These are phyloP conservation scores for Tretioscincus oriximinensis DNA, from an alignment of 2,113 vertebrate genomes.

Conservation along the genomic window DNA sequence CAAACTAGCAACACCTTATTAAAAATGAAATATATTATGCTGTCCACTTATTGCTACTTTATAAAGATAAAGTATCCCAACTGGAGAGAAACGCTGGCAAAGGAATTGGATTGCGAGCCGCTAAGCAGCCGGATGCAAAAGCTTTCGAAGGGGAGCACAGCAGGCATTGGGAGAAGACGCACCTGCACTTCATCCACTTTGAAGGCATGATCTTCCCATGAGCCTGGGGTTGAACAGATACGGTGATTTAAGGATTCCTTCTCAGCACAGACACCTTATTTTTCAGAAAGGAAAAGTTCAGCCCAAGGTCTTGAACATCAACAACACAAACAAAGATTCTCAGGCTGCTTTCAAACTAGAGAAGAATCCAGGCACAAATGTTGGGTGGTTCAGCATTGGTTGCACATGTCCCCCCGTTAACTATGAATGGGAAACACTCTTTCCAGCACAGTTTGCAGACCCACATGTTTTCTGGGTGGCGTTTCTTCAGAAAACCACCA, in stretches of 20 bases:
- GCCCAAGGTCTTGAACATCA: neutral
- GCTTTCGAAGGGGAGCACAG: rapidly evolving
- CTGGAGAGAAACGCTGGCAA: constrained; percentile 47
- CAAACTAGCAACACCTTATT: constrained; percentile 79
- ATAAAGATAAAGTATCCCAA: constrained; percentile 73
- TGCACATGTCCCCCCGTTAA: too few species aligned
- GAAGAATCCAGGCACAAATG: too few species aligned
- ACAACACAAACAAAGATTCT: neutral
- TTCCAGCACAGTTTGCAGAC: too few species aligned
- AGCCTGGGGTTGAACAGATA: constrained; percentile 19
- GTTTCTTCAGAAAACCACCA: too few species aligned
- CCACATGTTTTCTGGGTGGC: too few species aligned
- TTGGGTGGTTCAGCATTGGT: too few species aligned
- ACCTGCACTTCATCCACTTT: rapidly evolving
- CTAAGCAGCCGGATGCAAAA: neutral
- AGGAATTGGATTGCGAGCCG: constrained; percentile 40
- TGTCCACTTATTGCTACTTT: constrained; percentile 74
- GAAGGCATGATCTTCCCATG: constrained; percentile 7
- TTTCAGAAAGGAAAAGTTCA: neutral
- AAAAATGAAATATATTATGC: constrained; percentile 79
- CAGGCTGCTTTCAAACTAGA: too few species aligned
- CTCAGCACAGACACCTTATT: neutral
- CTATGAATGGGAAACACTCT: too few species aligned
- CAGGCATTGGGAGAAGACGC: neutral
- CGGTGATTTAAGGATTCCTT: neutral